These are phyloP conservation scores for Rhodinocichla rosea DNA, from an alignment of 2,113 vertebrate genomes.

Conservation along the genomic window DNA sequence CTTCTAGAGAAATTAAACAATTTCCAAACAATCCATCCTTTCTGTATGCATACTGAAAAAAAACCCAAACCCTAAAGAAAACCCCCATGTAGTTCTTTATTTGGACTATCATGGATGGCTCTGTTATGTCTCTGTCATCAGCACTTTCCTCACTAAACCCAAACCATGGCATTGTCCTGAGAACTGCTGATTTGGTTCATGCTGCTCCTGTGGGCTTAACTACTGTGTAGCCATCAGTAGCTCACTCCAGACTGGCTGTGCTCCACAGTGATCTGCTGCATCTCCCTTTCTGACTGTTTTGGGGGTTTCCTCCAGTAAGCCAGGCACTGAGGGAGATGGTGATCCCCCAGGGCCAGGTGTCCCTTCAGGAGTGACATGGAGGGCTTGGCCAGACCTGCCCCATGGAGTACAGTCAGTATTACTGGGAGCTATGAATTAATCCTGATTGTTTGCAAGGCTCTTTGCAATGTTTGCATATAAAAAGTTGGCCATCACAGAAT, in stretches of 20 bases:
- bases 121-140: not conserved
- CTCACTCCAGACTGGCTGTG: not conserved
- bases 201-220: not conserved
- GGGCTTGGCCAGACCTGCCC: not conserved
- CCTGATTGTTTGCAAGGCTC: not conserved
- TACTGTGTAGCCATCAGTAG: not conserved
- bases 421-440: not conserved
- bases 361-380: accelerated
- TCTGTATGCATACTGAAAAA: too few relatives aligned
- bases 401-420: not conserved
- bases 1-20: not conserved
- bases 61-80: not conserved
- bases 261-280: not conserved
- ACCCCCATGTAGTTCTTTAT: not conserved
- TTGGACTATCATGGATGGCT: not conserved
- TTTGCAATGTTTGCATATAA: not conserved
- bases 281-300: not conserved
- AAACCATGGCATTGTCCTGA: not conserved
- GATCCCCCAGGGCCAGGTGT: not conserved
- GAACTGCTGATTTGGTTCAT: not conserved
- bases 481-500: not conserved
- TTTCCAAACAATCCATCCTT: not conserved
- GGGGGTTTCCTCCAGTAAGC: not conserved
- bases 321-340: not conserved
- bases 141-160: not conserved